A percentile compares a stretch with the other conserved stretches of the same genome.
Evolutionary conservation across 2,113 vertebrate species (phyloP).

Genomic region (Tragulus kanchil): DNA sequence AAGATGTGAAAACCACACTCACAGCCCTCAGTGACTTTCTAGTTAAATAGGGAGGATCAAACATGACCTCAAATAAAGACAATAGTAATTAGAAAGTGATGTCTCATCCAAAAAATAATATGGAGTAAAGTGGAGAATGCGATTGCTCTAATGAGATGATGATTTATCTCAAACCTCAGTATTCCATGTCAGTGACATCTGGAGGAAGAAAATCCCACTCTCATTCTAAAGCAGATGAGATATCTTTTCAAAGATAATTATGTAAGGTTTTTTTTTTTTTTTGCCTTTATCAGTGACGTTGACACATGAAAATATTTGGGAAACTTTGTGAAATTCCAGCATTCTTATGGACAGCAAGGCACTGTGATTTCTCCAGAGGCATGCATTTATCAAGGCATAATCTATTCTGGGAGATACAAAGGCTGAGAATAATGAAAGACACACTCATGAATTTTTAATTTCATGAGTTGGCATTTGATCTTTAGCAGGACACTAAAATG

Average conservation of each 20-base stretch:
- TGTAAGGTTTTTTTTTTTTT: not conserved
- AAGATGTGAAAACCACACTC: not conserved
- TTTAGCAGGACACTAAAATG: slow-evolving; percentile 51
- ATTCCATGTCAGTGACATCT: not conserved
- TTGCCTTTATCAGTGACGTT: not conserved
- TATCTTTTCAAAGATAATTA: slow-evolving; percentile 16
- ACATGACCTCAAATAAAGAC: not conserved
- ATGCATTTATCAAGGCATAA: slow-evolving; percentile 18
- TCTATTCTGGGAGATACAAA: slow-evolving; percentile 24
- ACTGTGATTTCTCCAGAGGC: not conserved
- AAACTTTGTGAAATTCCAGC: not conserved
- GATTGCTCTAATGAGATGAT: not conserved
- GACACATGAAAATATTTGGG: not conserved
- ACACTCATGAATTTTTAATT: slow-evolving; percentile 53
- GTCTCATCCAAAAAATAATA: not conserved
- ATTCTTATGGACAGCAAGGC: not conserved
- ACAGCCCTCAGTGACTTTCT: not conserved
- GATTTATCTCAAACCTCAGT: not conserved
- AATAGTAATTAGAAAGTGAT: not conserved
- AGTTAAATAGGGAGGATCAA: not conserved
- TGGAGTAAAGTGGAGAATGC: not conserved
- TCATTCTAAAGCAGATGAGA: not conserved
- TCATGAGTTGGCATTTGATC: slow-evolving; percentile 60
- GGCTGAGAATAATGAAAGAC: slow-evolving; percentile 49
- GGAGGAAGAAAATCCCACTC: not conserved